Evolutionary conservation across 1,140 invertebrate species (phyloP).

Genomic region (Acromyrmex charruanus): DNA sequence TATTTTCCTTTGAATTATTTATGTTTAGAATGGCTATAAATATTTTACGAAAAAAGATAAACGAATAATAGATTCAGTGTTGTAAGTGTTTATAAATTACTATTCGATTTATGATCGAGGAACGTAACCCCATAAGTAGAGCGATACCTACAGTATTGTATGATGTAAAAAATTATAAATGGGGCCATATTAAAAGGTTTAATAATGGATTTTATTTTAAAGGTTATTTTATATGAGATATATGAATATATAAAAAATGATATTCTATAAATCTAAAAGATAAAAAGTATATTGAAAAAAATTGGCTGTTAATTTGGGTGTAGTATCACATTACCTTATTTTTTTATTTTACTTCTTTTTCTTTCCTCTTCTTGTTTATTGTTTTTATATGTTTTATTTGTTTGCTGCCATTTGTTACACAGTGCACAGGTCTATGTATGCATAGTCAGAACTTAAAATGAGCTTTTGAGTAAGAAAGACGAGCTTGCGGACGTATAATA

Average conservation of each 20-base stretch:
- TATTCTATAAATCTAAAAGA: background rate
- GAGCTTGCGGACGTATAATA: conserved; percentile 2
- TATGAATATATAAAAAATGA: background rate
- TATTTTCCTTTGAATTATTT: no score
- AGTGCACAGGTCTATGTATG: background rate
- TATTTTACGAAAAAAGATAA: no score
- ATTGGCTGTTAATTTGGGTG: background rate
- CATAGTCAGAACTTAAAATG: conserved; percentile 44
- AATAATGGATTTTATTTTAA: background rate
- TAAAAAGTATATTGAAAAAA: background rate
- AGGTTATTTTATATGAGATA: background rate
- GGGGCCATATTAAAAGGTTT: background rate
- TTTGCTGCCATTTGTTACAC: background rate
- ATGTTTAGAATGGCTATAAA: no score
- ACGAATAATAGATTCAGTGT: no score
- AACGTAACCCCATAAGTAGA: no score
- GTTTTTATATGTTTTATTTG: conserved; percentile 1
- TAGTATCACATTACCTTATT: background rate
- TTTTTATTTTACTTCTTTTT: background rate
- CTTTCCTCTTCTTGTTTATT: background rate
- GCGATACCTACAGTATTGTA: background rate
- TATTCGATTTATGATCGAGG: no score
- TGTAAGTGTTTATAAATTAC: no score
- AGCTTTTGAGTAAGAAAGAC: conserved; percentile 38
- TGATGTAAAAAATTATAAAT: background rate